phyloP scores from a whole-genome alignment of 2,797 vertebrate species.

The Chrosomus eos region DNA sequence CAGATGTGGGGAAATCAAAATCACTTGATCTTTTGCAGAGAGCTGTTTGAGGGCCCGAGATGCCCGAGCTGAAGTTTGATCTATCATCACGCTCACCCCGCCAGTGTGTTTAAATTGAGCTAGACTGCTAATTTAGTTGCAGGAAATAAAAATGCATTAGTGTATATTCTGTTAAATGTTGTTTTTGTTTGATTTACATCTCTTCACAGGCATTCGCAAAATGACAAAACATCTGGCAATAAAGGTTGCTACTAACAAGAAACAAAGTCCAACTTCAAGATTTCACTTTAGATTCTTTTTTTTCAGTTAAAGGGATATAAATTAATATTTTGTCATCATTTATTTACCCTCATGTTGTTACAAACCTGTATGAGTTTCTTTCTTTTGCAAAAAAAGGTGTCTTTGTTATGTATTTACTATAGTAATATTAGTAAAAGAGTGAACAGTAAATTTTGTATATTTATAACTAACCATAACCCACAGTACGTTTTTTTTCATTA shows the following conservation, averaged over 20 bases:
- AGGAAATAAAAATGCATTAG: neutral
- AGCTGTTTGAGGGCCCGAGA: neutral
- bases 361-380: neutral
- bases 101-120: neutral
- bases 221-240: neutral
- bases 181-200: no score
- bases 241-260: neutral
- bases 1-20: constrained; percentile 40
- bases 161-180: neutral
- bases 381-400: neutral
- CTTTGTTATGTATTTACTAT: neutral
- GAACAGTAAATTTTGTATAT: neutral
- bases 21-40: constrained; percentile 29
- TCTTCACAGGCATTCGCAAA: no score
- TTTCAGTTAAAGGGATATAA: neutral
- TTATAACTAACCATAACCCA: neutral
- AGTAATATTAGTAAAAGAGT: no score
- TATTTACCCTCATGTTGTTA: neutral
- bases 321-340: neutral
- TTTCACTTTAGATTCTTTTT: neutral
- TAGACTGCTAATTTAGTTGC: neutral
- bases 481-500: neutral
- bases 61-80: constrained; percentile 8
- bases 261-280: neutral
- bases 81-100: neutral